Evolutionary conservation across 2,797 vertebrate genomes (phyloP).

Genomic region (Cichlasoma orientale): DNA sequence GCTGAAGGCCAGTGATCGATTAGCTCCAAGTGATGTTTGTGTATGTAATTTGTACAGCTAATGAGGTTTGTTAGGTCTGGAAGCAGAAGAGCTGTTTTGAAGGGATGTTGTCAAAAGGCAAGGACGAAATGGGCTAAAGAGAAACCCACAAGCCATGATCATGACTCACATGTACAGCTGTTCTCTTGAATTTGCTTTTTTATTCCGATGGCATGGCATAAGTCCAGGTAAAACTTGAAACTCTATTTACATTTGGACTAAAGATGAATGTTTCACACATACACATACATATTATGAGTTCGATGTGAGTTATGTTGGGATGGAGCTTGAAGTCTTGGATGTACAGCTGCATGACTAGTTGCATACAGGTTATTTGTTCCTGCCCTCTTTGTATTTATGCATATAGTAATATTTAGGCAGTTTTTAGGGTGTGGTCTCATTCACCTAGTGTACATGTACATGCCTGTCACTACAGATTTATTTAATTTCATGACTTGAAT

Average conservation of each 20-base stretch:
- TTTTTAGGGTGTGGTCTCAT: background rate
- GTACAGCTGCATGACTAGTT: background rate
- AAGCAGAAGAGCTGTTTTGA: background rate
- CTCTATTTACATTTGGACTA: background rate
- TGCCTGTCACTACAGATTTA: background rate
- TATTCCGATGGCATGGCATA: background rate
- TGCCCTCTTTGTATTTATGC: background rate
- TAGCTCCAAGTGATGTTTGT: constrained; percentile 31
- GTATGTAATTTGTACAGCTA: background rate
- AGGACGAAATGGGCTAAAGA: background rate
- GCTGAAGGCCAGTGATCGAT: constrained; percentile 31
- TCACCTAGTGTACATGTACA: background rate
- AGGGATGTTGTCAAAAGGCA: background rate
- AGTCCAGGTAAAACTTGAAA: background rate
- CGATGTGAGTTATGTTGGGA: background rate
- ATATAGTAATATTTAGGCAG: background rate
- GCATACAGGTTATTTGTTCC: background rate
- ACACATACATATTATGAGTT: background rate
- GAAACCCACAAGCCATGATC: background rate
- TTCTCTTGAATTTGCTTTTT: no score
- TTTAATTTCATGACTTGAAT: background rate
- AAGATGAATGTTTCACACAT: no score
- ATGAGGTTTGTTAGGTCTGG: constrained; percentile 1
- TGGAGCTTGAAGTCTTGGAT: background rate
- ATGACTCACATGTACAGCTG: background rate